Evolutionary conservation across 30 jellyfish, hydroid and myxozoan genomes (phyloP), one percentile per base, ranked within the genome.

Genomic region (Clytia hemisphaerica): DNA sequence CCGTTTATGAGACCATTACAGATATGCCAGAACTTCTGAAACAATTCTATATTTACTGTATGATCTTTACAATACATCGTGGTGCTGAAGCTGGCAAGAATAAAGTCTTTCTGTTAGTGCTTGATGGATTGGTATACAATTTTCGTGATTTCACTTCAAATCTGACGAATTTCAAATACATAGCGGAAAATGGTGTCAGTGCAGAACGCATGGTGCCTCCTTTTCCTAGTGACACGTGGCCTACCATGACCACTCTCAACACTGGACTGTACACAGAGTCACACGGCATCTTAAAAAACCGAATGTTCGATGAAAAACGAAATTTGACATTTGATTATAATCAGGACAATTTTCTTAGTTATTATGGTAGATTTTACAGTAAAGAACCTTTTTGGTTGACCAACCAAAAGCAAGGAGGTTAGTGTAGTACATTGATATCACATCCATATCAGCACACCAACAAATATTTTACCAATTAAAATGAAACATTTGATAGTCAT

Each of bases 231-330:
- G 67, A 62, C 29, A 29, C 76, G 37, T 62, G 65, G 65, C 76
- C 76, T 19, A 25, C 68, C 16, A 29, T 62, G 67, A 62, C 76
- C 7, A 29, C 76, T 0, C 67, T 62, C 18, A 4, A 30, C n/a
- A 62, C 76, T 22, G 76, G 76, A 18, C 37, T 62, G 67, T 62
- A 62, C 36, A 9, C 73, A 21, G 76, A 62, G 37, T 62, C 76
- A 42, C 76, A 62, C 29, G 76, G 76, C 34, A 62, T 62, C 24
- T 18, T 62, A 62, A 19, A 27, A 7, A 62, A 62, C 67, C 21
- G 37, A 29, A 29, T 62, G 27, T 27, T 29, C 31, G 68, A 62
- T 29, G 63, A 4, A 18, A 14, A 37, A 14, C 18, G 6, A 14
- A 37, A 62, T 4, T 21, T 4, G 6, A 21, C 33, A 42, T 62